phyloP scores from a whole-genome alignment of 2,888 invertebrate genomes.

The Siphonodentalium dalli region DNA sequence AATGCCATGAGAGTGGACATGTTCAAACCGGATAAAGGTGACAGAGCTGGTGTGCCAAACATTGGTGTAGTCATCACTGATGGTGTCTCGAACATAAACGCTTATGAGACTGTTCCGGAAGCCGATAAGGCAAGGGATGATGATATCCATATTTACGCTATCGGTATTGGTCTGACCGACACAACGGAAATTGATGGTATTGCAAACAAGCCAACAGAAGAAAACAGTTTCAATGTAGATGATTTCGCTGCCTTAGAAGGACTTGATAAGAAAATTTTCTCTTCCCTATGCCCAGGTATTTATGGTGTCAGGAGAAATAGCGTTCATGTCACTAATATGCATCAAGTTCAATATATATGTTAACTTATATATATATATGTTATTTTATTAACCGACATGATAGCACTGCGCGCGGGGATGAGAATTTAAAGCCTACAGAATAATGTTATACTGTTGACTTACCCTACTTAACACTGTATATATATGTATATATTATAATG shows the following conservation, averaged over 20 bases:
- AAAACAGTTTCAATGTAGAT: constrained; percentile 44
- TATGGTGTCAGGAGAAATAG: too few species aligned
- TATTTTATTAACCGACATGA: too few species aligned
- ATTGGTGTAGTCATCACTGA: constrained; percentile 51
- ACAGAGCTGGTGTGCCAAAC: constrained; percentile 47
- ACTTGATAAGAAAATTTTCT: constrained; percentile 33
- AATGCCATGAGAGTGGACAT: constrained; percentile 33
- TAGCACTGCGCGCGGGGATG: too few species aligned
- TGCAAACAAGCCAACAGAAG: constrained; percentile 39
- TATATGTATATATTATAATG: too few species aligned
- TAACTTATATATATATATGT: too few species aligned
- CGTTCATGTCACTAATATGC: too few species aligned
- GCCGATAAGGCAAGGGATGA: constrained; percentile 37
- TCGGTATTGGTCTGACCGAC: constrained; percentile 53
- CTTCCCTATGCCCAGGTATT: constrained; percentile 38
- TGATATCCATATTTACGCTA: constrained; percentile 48
- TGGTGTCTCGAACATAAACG: constrained; percentile 57
- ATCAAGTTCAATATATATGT: too few species aligned
- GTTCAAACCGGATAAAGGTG: constrained; percentile 39
- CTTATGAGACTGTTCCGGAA: constrained; percentile 46
- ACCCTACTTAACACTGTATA: too few species aligned
- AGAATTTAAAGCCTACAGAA: too few species aligned
- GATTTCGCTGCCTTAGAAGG: constrained; percentile 44
- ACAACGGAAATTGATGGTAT: constrained; percentile 50
- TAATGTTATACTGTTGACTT: too few species aligned